Evolutionary conservation across 1,140 invertebrate species (phyloP), one percentile per base, ranked within the genome.

Genomic region (Aphelenchoides avenae): DNA sequence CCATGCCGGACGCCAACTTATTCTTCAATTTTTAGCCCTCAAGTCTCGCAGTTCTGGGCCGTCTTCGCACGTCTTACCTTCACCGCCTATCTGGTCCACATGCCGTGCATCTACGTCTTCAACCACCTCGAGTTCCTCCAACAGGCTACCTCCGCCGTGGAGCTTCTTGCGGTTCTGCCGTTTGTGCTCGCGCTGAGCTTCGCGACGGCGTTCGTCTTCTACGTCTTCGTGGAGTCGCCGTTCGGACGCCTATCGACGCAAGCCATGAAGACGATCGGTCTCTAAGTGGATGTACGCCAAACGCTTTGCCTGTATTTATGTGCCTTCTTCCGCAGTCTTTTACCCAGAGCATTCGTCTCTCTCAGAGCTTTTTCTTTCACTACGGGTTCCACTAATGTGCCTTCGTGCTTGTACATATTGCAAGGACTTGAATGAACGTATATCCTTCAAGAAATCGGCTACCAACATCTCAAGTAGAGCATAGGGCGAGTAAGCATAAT

Each of bases 51-150:
- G 7, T 20, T 68, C 37, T 73, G 70, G 62, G 34, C 64, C 3
- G 44, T 73, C 4, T 41, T 73, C 4, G 72, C 72, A 24, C 53
- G 60, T 47, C 70, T 73, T 37, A 73, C 72, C 30, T 74, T 70
- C 61, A 59, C 57, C 43, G 73, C 60, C 15, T 75, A 73, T 43
- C 64, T 74, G 20, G 42, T 71, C 15, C 71, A 74, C 29, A 74
- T 74, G 71, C 73, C 73, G 20, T 49, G 70, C 6, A 62, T 74
- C 31, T 72, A 73, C 46, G 34, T 68, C 24, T 75, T 73, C 66
- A 73, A 75, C 34, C 48, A 50, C 36, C 39, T 73, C 15, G 33
- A 50, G 20, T 69, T 59, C 33, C 59, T 76, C 13, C 71, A 74
- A 53, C 41, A 44, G 6, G 58, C 68, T 24, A 59, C 46, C 1